phyloP scores from a whole-genome alignment of 2,797 vertebrate genomes.

The Synanceia verrucosa region DNA sequence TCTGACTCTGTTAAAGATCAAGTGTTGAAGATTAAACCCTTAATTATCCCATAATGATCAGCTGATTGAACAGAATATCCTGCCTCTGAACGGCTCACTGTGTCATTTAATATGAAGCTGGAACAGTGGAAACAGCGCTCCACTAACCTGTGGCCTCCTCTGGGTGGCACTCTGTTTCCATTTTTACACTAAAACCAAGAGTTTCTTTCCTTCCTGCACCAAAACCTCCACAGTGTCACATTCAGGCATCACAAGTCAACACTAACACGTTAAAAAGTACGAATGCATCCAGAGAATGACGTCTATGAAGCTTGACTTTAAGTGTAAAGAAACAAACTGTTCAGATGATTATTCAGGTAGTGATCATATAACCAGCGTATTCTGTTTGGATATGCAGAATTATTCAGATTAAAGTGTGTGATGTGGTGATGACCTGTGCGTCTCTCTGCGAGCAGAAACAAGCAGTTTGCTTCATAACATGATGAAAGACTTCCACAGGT shows the following conservation, averaged over 20 bases:
- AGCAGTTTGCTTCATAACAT: no score
- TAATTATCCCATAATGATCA: slow-evolving; percentile 30
- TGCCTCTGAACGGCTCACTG: slow-evolving; percentile 8
- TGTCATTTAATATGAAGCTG: not conserved
- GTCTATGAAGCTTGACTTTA: not conserved
- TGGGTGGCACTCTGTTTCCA: slow-evolving; percentile 76
- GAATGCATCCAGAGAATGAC: not conserved
- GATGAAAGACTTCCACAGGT: no score
- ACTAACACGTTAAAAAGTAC: not conserved
- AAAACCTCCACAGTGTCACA: not conserved
- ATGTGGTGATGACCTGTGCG: no score
- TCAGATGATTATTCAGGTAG: no score
- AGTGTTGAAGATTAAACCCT: slow-evolving; percentile 18
- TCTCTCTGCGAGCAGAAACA: no score
- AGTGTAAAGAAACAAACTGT: not conserved
- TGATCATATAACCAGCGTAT: no score
- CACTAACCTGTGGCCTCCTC: slow-evolving; percentile 59
- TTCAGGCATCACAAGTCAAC: not conserved
- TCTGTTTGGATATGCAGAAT: no score
- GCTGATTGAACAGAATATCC: slow-evolving; percentile 1
- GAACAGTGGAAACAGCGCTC: not conserved
- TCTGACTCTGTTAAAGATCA: slow-evolving; percentile 26
- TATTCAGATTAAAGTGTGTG: no score
- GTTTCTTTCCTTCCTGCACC: not conserved
- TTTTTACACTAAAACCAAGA: slow-evolving; percentile 10